Base-by-base conservation (phyloP, 2,797 vertebrate species). In the Catharus ustulatus region DNA sequence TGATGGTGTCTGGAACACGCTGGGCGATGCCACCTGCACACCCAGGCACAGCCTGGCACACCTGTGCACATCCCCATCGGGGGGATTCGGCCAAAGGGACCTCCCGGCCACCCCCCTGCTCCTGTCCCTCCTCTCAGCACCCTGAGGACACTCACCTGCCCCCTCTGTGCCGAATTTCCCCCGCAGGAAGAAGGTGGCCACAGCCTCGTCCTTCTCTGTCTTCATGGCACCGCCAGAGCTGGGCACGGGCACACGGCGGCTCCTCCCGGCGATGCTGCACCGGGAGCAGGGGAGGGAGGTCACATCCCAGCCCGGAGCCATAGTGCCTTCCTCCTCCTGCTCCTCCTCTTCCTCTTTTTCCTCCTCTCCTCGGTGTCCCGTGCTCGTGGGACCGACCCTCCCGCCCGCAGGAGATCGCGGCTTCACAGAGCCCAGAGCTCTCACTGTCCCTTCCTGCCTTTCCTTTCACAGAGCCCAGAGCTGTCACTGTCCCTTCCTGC, bases 131-230 rank as follows among this genome's bases (percentile, higher is more conserved):
- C 61, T 45, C n/a, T 26, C 12, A 8, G 13, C 46, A 27, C n/a
- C 11, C n/a, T 1, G 1, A 3, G 48, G 27, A 59, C 51, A 46
- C 90, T 84, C 91, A 91, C 88, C 87, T 89, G 89, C 45, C 68
- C 93, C 87, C 51, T 93, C 88, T 13, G 59, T 3, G 4, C 40
- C 1, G 26, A 83, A 92, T 69, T 94, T 97, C 67, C 97, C 95
- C 42, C 92, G 91, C 91, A 94, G 45, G 43, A 96, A 90, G 58
- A 96, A 93, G 75, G 84, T 12, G 42, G 93, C 74, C 54, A 78
- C 81, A 2, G 84, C 55, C 62, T 96, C 89, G 1, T 95, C 93
- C 84, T 96, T 93, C 71, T 96, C 96, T 0, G 80, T 93, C 84
- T 97, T 96, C 94, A 95, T 92, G 43, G 49, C 80, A 36, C 5